A percentile compares a stretch with the other conserved stretches of the same genome.
phyloP scores from a whole-genome alignment of 2,888 invertebrate genomes.

The Stenotaenia linearis region DNA sequence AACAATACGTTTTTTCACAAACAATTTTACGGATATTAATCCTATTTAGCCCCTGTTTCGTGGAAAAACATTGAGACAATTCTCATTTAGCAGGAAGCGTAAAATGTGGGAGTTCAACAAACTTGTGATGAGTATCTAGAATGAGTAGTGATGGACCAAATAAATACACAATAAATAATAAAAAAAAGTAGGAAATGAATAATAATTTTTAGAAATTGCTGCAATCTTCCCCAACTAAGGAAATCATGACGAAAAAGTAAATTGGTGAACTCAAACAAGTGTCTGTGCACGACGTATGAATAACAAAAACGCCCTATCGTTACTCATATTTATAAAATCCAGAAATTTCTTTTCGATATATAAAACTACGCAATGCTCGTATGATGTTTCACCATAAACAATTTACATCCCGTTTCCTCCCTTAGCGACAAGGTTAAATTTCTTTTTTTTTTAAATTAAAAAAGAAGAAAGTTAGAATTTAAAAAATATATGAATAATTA shows the following conservation, averaged over 20 bases:
- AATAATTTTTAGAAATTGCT: too few species aligned
- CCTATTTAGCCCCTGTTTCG: neutral
- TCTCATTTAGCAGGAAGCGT: neutral
- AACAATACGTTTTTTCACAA: neutral
- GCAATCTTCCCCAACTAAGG: too few species aligned
- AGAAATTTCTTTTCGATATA: neutral
- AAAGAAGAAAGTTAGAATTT: too few species aligned
- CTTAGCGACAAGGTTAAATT: neutral
- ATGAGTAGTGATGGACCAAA: too few species aligned
- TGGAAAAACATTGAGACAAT: slow-evolving; percentile 1
- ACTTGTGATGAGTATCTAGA: neutral
- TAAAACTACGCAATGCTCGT: neutral
- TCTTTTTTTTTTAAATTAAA: neutral
- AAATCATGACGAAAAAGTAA: neutral
- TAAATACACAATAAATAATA: too few species aligned
- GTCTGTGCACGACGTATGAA: neutral
- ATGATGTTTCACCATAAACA: slow-evolving; percentile 15
- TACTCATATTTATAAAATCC: neutral
- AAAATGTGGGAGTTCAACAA: neutral
- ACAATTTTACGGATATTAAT: slow-evolving; percentile 13
- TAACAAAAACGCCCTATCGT: neutral
- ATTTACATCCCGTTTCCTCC: slow-evolving; percentile 14
- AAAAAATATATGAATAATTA: neutral
- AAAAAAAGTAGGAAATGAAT: too few species aligned
- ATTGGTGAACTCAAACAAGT: neutral